Evolutionary conservation across 1,140 invertebrate species (phyloP).

Genomic region (Solenopsis invicta): DNA sequence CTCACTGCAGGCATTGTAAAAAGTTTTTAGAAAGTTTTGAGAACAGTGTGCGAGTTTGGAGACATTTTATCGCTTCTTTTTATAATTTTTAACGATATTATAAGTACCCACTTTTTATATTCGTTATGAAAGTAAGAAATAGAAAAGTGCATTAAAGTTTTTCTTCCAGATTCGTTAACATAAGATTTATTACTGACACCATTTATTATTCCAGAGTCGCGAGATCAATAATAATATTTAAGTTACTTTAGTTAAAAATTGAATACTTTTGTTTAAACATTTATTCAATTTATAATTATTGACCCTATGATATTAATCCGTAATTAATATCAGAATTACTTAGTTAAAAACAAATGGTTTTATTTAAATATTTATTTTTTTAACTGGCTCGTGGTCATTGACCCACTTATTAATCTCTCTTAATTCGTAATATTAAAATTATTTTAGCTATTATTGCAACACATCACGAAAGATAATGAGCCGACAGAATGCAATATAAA

Average conservation of each 20-base stretch:
- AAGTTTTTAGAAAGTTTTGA: conserved; percentile 28
- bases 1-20: not conserved
- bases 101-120: not conserved
- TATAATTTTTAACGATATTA: conserved; percentile 18
- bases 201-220: conserved; percentile 1
- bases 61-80: not conserved
- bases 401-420: not conserved
- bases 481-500: not conserved
- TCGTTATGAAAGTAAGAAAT: not conserved
- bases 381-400: not conserved
- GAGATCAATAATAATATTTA: not conserved
- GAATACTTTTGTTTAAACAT: not conserved
- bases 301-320: not conserved
- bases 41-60: not conserved
- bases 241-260: not conserved
- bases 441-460: not conserved
- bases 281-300: not conserved
- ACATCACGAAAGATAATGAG: not conserved
- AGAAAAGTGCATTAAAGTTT: not conserved
- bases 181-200: conserved; percentile 15
- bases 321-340: not conserved
- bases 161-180: not conserved
- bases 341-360: too few relatives aligned
- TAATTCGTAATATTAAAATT: not conserved
- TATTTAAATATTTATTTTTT: too few relatives aligned